phyloP scores from a whole-genome alignment of 2,888 invertebrate genomes.

The Papilio demoleus region DNA sequence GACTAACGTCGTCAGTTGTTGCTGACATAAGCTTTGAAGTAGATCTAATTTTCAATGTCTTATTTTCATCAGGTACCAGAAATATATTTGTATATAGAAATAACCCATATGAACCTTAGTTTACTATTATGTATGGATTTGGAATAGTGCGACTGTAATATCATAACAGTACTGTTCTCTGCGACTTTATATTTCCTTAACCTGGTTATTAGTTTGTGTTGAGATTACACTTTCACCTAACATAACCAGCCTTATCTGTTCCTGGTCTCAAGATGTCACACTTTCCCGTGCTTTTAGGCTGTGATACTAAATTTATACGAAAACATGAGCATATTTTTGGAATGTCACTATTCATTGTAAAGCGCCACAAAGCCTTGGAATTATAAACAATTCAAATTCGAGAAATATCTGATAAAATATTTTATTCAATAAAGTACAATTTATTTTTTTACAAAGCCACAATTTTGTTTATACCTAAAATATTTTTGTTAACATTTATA shows the following conservation, averaged over 20 bases:
- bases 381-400: slow-evolving; percentile 2
- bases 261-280: not conserved
- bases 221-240: slow-evolving; percentile 15
- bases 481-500: too few relatives aligned
- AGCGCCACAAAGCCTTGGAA: slow-evolving; percentile 5
- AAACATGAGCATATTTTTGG: not conserved
- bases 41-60: too few relatives aligned
- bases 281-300: slow-evolving; percentile 1
- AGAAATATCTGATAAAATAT: not conserved
- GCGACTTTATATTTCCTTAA: not conserved
- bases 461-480: too few relatives aligned
- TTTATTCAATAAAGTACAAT: not conserved
- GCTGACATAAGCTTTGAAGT: too few relatives aligned
- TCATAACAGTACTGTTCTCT: slow-evolving; percentile 31
- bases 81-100: too few relatives aligned
- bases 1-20: too few relatives aligned
- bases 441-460: too few relatives aligned
- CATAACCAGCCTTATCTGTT: not conserved
- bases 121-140: too few relatives aligned
- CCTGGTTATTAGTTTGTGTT: not conserved
- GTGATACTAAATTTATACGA: not conserved
- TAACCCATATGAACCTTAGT: too few relatives aligned
- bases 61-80: too few relatives aligned
- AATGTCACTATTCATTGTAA: not conserved
- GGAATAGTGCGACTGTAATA: slow-evolving; percentile 7